Conservation (phyloP, 1,140 invertebrate species). For the Stegodyphus dumicola region DNA sequence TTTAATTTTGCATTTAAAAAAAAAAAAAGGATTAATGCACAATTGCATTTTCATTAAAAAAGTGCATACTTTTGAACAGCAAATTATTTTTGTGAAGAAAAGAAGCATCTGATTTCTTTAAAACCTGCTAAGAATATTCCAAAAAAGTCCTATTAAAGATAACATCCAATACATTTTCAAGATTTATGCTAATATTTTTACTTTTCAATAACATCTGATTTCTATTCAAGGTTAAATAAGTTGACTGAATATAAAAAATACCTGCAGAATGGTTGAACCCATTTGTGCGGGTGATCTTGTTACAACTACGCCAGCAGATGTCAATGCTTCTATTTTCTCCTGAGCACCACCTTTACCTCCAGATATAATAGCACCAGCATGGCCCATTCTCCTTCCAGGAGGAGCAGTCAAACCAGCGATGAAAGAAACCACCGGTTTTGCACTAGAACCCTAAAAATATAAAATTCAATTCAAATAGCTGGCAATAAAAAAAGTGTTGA, state of each 20-base stretch:
- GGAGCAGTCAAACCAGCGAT: slow-evolving; percentile 98
- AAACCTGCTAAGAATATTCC: too few species aligned
- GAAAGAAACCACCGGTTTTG: slow-evolving; percentile 97
- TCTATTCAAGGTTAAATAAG: not conserved
- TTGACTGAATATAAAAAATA: not conserved
- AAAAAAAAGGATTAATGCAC: too few species aligned
- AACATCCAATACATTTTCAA: too few species aligned
- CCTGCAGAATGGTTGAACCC: slow-evolving; percentile 72
- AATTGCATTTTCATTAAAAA: too few species aligned
- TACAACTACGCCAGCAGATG: slow-evolving; percentile 92
- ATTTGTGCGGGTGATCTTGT: slow-evolving; percentile 96
- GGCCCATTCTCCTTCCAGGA: slow-evolving; percentile 97
- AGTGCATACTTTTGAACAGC: too few species aligned
- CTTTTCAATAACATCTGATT: not conserved
- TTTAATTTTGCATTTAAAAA: too few species aligned
- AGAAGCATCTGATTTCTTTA: too few species aligned
- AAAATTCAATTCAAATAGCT: not conserved
- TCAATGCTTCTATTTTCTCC: slow-evolving; percentile 97
- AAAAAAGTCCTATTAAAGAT: too few species aligned
- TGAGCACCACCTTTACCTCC: slow-evolving; percentile 98
- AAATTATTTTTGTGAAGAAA: too few species aligned
- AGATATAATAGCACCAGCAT: slow-evolving; percentile 98
- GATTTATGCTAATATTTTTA: too few species aligned
- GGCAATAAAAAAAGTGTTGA: too few species aligned
- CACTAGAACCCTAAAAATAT: slow-evolving; percentile 77